Evolutionary conservation across 2,888 invertebrate genomes (phyloP).

Genomic region (Perithous albicinctus): DNA sequence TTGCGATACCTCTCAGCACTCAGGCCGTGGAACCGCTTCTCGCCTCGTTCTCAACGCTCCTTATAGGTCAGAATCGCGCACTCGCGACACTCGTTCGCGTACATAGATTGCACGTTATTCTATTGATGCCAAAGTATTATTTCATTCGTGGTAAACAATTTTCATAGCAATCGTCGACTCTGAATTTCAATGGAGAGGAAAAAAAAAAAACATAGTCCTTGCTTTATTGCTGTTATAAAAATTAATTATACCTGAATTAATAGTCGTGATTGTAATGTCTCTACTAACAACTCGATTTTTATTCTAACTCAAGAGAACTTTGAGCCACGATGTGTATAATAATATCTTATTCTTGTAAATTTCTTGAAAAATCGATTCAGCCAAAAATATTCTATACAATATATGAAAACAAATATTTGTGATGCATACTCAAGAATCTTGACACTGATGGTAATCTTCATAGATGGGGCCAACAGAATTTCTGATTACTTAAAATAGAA

Average conservation of each 20-base stretch:
- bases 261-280: not conserved
- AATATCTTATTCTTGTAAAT: too few relatives aligned
- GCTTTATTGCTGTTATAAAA: not conserved
- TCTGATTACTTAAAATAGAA: too few relatives aligned
- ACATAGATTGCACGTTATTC: not conserved
- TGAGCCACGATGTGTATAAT: too few relatives aligned
- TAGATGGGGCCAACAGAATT: too few relatives aligned
- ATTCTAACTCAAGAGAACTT: too few relatives aligned
- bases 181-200: not conserved
- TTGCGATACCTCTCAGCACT: constrained; percentile 64
- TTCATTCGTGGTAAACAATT: not conserved
- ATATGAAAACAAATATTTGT: too few relatives aligned
- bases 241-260: not conserved
- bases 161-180: not conserved
- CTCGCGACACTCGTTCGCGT: constrained; percentile 29
- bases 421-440: too few relatives aligned
- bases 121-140: not conserved
- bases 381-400: too few relatives aligned
- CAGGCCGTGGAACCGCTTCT: constrained; percentile 59
- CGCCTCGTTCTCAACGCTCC: constrained; percentile 50
- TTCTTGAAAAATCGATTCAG: too few relatives aligned
- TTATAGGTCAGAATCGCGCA: constrained; percentile 56
- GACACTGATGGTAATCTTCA: too few relatives aligned
- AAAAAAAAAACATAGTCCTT: not conserved
- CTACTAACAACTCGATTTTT: too few relatives aligned